phyloP scores from a whole-genome alignment of 2,113 vertebrate genomes.

The Thunnus maccoyii region DNA sequence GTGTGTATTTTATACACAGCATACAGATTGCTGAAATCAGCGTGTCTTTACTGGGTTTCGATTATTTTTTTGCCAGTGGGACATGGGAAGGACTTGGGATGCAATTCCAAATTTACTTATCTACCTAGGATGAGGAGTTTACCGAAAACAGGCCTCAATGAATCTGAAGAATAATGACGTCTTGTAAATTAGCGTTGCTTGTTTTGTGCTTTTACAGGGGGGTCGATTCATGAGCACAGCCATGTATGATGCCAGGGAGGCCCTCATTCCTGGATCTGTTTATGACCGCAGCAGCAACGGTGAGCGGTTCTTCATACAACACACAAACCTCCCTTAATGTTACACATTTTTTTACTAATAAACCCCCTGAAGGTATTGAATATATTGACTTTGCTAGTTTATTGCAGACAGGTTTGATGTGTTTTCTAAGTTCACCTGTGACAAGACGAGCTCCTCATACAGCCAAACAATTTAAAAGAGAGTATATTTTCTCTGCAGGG shows the following conservation, averaged over 20 bases:
- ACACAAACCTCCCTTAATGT: neutral
- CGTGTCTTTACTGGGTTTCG: constrained; percentile 22
- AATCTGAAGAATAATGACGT: neutral
- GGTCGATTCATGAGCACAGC: constrained; percentile 97
- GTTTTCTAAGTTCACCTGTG: too few relatives aligned
- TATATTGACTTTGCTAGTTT: neutral
- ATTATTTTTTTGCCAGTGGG: neutral
- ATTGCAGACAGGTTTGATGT: neutral
- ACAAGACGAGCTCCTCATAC: neutral
- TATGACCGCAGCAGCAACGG: constrained; percentile 95
- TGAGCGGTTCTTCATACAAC: constrained; percentile 62
- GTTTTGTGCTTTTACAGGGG: constrained; percentile 82
- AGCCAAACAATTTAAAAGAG: neutral
- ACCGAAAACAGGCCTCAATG: neutral
- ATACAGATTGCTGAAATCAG: neutral
- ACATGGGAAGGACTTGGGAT: neutral
- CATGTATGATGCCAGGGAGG: constrained; percentile 96
- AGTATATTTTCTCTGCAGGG: constrained; percentile 74
- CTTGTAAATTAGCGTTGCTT: neutral
- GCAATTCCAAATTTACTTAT: neutral
- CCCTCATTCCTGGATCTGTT: constrained; percentile 94
- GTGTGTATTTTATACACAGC: neutral
- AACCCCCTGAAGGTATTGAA: neutral
- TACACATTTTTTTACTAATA: neutral
- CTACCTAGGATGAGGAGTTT: neutral